These are phyloP conservation scores for Urophycis tenuis DNA, from an alignment of 2,797 vertebrate species.

Conservation along the genomic window DNA sequence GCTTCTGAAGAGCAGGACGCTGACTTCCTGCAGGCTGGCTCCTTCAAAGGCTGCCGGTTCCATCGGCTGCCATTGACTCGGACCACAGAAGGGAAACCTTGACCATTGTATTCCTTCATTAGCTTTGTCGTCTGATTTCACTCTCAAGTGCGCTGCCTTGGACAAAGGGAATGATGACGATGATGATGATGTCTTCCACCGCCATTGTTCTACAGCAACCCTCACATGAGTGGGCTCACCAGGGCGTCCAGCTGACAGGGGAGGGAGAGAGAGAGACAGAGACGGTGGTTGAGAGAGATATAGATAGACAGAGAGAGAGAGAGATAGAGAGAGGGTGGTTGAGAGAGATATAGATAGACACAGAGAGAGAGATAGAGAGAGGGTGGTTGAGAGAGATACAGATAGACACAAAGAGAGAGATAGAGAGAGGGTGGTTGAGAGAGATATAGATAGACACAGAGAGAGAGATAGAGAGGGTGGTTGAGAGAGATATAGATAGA, in stretches of 20 bases:
- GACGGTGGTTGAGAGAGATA: too few relatives aligned
- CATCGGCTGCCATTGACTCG: background rate
- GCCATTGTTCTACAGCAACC: background rate
- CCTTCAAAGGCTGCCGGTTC: background rate
- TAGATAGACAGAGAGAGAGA: background rate
- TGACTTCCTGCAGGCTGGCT: background rate
- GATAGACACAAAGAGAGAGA: too few relatives aligned
- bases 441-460: too few relatives aligned
- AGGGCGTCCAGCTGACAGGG: background rate
- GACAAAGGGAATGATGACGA: constrained; percentile 3
- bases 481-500: too few relatives aligned
- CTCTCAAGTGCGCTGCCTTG: constrained; percentile 5
- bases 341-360: too few relatives aligned
- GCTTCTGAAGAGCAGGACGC: background rate
- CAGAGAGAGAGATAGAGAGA: background rate
- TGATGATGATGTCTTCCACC: background rate
- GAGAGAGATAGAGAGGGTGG: too few relatives aligned
- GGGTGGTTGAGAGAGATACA: too few relatives aligned
- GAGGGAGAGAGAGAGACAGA: background rate
- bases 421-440: too few relatives aligned
- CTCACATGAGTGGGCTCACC: background rate
- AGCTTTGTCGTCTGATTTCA: constrained; percentile 7
- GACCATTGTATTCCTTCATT: background rate
- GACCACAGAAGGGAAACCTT: background rate
- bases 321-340: background rate